Base-by-base conservation (phyloP, 2,888 invertebrate genomes). In the Myopa testacea region DNA sequence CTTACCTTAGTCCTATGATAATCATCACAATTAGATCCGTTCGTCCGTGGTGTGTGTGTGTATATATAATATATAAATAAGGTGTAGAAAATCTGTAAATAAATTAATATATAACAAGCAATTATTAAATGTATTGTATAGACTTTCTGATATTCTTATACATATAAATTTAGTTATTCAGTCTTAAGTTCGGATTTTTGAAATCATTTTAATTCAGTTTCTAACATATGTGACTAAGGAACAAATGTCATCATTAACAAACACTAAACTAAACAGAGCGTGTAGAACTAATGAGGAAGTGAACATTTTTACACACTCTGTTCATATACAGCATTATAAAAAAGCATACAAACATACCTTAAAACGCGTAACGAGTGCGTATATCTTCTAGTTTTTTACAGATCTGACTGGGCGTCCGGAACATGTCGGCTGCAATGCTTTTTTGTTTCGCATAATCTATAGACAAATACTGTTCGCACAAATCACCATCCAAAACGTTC, bases 361-460 rank as follows among this genome's bases (percentile, higher is more conserved):
- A 99, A 92, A 99, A 99, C 8, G 99, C 99, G 88, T 98, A 99
- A 91, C 98, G 93, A 62, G 99, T 99, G 89, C 99, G 93, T 84
- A 99, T 97, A 89, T 99, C 99, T 92, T 99, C 99, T 75, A 99
- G 92, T 89, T 99, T 99, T 90, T 99, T 99, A 8, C 98, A 98
- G 10, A 99, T 98, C 90, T 99, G 99, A 76, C 96, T 97, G 0
- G 98, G 95, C 0, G 96, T 97, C 85, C 98, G 93, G 88, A 98
- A 99, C 85, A 99, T 92, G 89, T 99, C 98, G 67, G 95, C 93
- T 0, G 98, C 95, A 79, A 99, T 98, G 81, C 95, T 95, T 86
- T 97, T 98, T 89, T 99, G 99, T 89, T 98, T 99, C 0, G 92
- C 90, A 0, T 95, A 93, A 84, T 99, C 99, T 86, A 99, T 92